Evolutionary conservation across 2,888 invertebrate species (phyloP).

Genomic region (Tubiluchus corallicola): DNA sequence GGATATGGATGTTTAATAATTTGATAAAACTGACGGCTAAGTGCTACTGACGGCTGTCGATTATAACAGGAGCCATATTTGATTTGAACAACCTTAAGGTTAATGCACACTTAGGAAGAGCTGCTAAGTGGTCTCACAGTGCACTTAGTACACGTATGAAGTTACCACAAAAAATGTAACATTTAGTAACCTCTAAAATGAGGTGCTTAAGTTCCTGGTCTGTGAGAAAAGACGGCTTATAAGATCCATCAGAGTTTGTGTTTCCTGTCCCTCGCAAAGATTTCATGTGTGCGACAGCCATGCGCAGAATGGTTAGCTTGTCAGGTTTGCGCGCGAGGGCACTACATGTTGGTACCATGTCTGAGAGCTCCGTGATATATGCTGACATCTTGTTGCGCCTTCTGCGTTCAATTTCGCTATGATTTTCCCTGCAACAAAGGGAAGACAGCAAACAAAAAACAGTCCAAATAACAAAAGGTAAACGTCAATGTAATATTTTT

Average conservation of each 20-base stretch:
- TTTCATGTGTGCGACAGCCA: slow-evolving; percentile 99
- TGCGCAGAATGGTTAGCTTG: slow-evolving; percentile 92
- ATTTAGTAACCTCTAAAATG: slow-evolving; percentile 67
- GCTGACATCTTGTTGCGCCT: slow-evolving; percentile 99
- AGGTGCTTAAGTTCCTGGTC: slow-evolving; percentile 98
- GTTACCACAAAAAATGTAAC: no score
- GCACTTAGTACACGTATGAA: no score
- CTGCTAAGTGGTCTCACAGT: no score
- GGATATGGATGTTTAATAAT: no score
- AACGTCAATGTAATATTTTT: no score
- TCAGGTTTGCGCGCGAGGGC: slow-evolving; percentile 95
- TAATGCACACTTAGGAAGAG: no score
- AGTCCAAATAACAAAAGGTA: no score
- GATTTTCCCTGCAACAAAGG: slow-evolving; percentile 58
- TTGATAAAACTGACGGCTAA: no score
- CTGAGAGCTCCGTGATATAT: slow-evolving; percentile 96
- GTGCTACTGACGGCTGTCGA: no score
- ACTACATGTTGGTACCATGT: slow-evolving; percentile 98
- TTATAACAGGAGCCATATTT: no score
- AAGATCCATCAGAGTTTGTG: slow-evolving; percentile 86
- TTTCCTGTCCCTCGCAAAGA: slow-evolving; percentile 91
- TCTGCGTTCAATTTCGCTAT: slow-evolving; percentile 95
- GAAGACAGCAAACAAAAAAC: slow-evolving; percentile 6
- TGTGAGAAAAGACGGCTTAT: slow-evolving; percentile 94
- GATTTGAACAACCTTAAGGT: no score